Conservation (phyloP, 23 tunicate genomes). For the Styela clava region DNA sequence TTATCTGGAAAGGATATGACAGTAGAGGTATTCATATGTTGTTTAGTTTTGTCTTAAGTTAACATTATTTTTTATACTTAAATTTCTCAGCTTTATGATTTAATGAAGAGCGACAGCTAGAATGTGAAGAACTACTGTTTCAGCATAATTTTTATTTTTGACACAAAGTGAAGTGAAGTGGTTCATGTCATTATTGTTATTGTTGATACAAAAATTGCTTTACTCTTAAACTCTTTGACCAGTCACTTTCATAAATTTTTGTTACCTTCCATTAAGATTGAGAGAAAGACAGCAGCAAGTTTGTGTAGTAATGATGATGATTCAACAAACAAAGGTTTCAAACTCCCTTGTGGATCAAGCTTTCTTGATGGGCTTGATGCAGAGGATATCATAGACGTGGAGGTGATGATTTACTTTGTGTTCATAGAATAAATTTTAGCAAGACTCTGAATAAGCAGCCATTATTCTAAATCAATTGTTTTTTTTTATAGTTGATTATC, state of each 20-base stretch:
- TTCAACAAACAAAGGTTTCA: background rate
- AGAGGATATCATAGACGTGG: slow-evolving; percentile 21
- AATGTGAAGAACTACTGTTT: too few relatives aligned
- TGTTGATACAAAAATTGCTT: too few relatives aligned
- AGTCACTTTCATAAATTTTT: too few relatives aligned
- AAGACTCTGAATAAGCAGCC: background rate
- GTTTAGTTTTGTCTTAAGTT: background rate
- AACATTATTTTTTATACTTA: too few relatives aligned
- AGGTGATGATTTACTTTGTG: background rate
- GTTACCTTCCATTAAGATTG: too few relatives aligned
- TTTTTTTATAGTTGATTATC: background rate
- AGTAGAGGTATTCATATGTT: slow-evolving; percentile 22
- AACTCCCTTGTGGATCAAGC: slow-evolving; percentile 15
- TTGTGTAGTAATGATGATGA: background rate
- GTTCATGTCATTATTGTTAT: too few relatives aligned
- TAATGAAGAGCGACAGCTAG: too few relatives aligned
- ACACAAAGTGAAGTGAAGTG: too few relatives aligned
- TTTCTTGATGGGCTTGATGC: slow-evolving; percentile 15
- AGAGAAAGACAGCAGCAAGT: slow-evolving; percentile 22
- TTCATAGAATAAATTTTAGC: background rate
- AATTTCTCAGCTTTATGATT: too few relatives aligned
- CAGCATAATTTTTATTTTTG: too few relatives aligned
- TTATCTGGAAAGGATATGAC: slow-evolving; percentile 36
- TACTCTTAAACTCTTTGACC: too few relatives aligned
- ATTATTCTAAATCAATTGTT: too few relatives aligned